A percentile compares a stretch with the other conserved stretches of the same genome.
These are phyloP conservation scores for Prionailurus bengalensis DNA, from an alignment of 2,113 vertebrate species.

Conservation along the genomic window DNA sequence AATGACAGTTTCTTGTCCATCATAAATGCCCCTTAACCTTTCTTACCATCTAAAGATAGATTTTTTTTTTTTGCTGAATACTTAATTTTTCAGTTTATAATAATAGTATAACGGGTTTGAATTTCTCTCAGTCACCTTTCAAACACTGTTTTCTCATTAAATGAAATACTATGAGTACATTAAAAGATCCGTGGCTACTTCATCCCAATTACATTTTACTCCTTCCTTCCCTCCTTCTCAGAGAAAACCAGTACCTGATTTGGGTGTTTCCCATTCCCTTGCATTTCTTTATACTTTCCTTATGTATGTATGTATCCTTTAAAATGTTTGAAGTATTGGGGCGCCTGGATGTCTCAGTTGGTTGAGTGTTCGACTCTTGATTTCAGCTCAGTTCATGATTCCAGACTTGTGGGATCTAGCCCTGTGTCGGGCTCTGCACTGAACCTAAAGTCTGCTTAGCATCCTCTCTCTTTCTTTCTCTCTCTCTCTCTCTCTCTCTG, in stretches of 20 bases:
- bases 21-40: neutral
- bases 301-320: neutral
- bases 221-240: neutral
- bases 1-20: neutral
- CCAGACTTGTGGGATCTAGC: too few relatives aligned
- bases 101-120: neutral
- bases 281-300: neutral
- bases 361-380: too few relatives aligned
- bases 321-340: neutral
- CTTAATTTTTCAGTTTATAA: neutral
- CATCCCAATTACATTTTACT: neutral
- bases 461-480: too few relatives aligned
- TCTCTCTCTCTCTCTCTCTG: too few relatives aligned
- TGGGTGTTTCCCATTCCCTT: neutral
- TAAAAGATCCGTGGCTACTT: neutral
- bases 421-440: too few relatives aligned
- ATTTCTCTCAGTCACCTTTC: neutral
- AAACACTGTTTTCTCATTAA: neutral
- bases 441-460: too few relatives aligned
- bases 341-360: too few relatives aligned
- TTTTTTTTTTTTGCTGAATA: neutral
- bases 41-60: neutral
- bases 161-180: neutral
- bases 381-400: too few relatives aligned
- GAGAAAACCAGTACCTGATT: neutral